Percentiles rank a stretch among this genome's conserved stretches.
phyloP scores from a whole-genome alignment of 2,113 vertebrate species.

The Stomatorhinus ivindoensis region DNA sequence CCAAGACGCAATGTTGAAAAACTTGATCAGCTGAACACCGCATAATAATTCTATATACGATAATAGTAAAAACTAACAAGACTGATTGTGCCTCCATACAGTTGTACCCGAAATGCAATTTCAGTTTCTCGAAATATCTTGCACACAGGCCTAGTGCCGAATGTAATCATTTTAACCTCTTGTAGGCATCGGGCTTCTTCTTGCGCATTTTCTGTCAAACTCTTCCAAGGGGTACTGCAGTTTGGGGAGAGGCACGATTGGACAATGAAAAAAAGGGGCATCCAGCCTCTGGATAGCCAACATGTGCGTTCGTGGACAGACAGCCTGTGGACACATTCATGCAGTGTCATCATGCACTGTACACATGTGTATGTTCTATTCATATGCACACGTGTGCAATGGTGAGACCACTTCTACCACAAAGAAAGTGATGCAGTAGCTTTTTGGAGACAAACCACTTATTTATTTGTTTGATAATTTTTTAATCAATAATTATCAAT shows the following conservation, averaged over 20 bases:
- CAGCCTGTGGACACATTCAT: constrained; percentile 64
- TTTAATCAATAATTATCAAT: not conserved
- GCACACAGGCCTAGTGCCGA: not conserved
- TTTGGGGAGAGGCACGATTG: constrained; percentile 86
- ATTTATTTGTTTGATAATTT: not conserved
- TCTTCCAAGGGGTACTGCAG: constrained; percentile 88
- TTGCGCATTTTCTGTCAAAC: constrained; percentile 80
- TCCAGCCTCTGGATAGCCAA: constrained; percentile 94
- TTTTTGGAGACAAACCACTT: not conserved
- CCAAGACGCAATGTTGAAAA: too few species aligned
- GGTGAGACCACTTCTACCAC: not conserved
- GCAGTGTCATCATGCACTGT: not conserved
- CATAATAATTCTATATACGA: too few species aligned
- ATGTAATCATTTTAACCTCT: constrained; percentile 64
- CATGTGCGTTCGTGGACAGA: constrained; percentile 88
- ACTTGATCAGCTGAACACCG: too few species aligned
- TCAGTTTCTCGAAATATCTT: not conserved
- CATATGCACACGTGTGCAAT: not conserved
- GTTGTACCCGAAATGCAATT: not conserved
- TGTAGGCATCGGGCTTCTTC: constrained; percentile 92
- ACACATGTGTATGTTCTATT: not conserved
- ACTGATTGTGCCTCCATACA: not conserved
- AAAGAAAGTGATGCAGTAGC: not conserved
- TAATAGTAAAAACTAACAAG: not conserved
- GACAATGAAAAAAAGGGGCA: constrained; percentile 91